Conservation (phyloP, 53 echinoderm and acorn worm species). For the Zoroaster sp. region DNA sequence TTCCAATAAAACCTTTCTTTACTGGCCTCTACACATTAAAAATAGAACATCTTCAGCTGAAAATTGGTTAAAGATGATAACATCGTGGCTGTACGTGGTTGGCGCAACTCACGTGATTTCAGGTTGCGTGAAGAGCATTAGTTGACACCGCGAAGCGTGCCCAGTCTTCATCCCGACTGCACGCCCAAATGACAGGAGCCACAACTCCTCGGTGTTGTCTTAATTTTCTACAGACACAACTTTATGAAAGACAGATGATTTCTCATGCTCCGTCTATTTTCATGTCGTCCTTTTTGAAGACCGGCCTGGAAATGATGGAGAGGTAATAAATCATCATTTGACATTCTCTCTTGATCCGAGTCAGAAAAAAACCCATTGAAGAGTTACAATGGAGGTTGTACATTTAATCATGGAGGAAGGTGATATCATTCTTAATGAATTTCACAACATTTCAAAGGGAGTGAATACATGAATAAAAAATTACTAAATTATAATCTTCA, state of each 20-base stretch:
- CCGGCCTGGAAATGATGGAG: background rate
- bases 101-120: background rate
- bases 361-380: background rate
- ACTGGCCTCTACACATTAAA: too few species aligned
- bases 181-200: background rate
- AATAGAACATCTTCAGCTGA: background rate
- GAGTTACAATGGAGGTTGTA: background rate
- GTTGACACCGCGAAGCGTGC: background rate
- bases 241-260: constrained; percentile 14
- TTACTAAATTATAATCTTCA: too few species aligned
- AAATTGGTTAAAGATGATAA: background rate
- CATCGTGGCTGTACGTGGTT: background rate
- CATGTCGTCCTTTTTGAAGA: background rate
- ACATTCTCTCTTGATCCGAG: background rate
- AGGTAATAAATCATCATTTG: background rate
- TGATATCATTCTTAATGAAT: too few species aligned
- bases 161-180: background rate
- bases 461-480: too few species aligned
- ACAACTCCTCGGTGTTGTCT: constrained; percentile 4
- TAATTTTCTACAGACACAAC: constrained; percentile 8
- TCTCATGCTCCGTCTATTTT: background rate
- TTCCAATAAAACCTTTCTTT: too few species aligned
- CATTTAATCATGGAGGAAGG: too few species aligned
- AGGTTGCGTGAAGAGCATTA: background rate
- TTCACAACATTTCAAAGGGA: too few species aligned